Base-by-base conservation (phyloP, 2,113 vertebrate genomes). In the Collichthys lucidus region DNA sequence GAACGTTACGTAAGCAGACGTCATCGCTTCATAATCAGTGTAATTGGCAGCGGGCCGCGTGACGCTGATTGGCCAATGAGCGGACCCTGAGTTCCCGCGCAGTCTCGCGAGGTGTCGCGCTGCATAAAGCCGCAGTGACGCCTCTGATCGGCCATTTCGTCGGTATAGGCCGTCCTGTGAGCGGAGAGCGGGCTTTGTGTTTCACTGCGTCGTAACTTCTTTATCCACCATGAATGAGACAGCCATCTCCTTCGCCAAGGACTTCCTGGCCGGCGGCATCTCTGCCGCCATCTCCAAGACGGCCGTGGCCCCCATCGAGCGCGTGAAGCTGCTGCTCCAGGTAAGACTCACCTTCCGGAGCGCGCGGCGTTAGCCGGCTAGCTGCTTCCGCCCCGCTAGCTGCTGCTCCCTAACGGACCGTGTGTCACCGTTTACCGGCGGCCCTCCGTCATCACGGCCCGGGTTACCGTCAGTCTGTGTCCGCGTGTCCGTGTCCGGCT, bases 271-370 rank as follows among this genome's bases (percentile, higher is more conserved):
- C 0, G 96, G 97, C 9, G 96, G 97, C 0, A 93, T 97, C 74
- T 96, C 96, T 0, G 97, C 97, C 0, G 96, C 96, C 0, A 94
- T 98, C 82, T 97, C 96, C 62, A 97, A 98, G 89, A 97, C 97
- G 4, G 93, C 97, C 0, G 96, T 98, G 49, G 97, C 96, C 1
- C 97, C 96, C 10, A 96, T 97, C 42, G 96, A 98, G 91, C 94
- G 96, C 81, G 96, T 98, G 75, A 98, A 98, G 92, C 95, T 95
- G 61, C 94, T 95, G 86, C 94, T 95, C 85, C 94, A 95, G 95
- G 94, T 95, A 91, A 86, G 26, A 26, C 17, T n/a, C n/a, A 67
- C 19, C 78, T 84, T n/a, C 74, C 83, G 84, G 52, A 83, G 60
- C 4, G 42, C 15, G 0, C 24, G 0, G 1, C 16, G 59, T 60